These are phyloP conservation scores for Sebastiscus albofasciatus DNA, from an alignment of 2,797 vertebrate genomes.

Conservation along the genomic window DNA sequence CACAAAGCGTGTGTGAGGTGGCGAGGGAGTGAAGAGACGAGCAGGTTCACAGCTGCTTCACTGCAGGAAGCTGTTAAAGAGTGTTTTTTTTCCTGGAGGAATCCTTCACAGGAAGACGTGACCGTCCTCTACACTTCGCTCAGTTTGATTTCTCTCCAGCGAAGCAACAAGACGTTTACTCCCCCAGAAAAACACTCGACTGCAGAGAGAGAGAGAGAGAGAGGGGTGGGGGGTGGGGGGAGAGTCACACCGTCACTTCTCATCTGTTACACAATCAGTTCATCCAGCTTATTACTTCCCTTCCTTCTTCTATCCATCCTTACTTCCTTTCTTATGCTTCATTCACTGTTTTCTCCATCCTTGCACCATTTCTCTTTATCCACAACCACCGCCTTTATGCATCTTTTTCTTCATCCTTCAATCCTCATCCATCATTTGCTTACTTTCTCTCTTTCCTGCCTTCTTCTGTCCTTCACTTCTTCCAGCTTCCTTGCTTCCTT, in stretches of 20 bases:
- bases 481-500: background rate
- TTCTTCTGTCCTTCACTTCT: background rate
- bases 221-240: no score
- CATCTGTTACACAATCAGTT: background rate
- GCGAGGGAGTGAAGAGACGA: background rate
- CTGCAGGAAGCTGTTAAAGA: slow-evolving; percentile 10
- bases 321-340: background rate
- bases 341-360: background rate
- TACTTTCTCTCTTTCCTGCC: background rate
- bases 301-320: background rate
- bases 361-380: no score
- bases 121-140: background rate
- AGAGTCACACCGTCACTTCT: background rate
- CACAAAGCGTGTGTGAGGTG: background rate
- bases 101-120: slow-evolving; percentile 6
- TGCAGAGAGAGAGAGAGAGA: background rate
- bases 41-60: background rate
- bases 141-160: background rate
- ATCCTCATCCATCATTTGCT: background rate
- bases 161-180: background rate
- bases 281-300: background rate
- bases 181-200: background rate
- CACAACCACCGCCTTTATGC: background rate
- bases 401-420: background rate
- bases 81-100: slow-evolving; percentile 14